Evolutionary conservation across 2,888 invertebrate genomes (phyloP), one percentile per base, ranked within the genome.

Genomic region (Drosophila siamana): DNA sequence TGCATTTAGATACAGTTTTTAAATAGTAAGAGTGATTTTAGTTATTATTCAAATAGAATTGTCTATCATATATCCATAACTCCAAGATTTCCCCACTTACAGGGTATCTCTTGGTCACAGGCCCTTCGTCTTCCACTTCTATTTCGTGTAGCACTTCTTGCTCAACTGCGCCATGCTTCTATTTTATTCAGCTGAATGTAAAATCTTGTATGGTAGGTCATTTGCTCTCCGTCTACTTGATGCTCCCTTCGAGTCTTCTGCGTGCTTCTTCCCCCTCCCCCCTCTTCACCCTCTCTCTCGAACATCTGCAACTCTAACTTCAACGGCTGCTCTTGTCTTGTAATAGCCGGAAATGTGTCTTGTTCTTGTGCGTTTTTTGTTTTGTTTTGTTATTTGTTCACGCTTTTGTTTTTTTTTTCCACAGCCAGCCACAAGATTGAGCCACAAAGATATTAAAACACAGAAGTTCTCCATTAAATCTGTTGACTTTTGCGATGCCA

Each of bases 271-370:
- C 19, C 4, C 28, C 3, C 30, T 11, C 0, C 11, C 43, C n/a
- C 5, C n/a, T n/a, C n/a, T n/a, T 9, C 41, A 4, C 9, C 11
- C 13, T 2, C 41, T 11, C 2, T 7, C 16, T 8, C 41, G 9
- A 5, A 13, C 40, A 22, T 43, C 13, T 11, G 19, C 44, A 41
- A 52, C 28, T 36, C 8, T 24, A 47, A 52, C 19, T 50, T 11
- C 26, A 47, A 50, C 19, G 47, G 44, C 26, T 41, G 40, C 54
- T 47, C 33, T n/a, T n/a, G 13, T 43, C 43, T 69, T 77, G 74
- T 81, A 74, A 84, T 50, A 74, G 68, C 82, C 82, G 82, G 86
- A 83, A 82, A 85, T 85, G 74, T 85, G 50, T 55, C 72, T 77
- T 79, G 85, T 79, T 68, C 47, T 52, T 56, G 9, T 43, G 24